Evolutionary conservation across 1,140 invertebrate genomes (phyloP).

Genomic region (Rhyzopertha dominica): DNA sequence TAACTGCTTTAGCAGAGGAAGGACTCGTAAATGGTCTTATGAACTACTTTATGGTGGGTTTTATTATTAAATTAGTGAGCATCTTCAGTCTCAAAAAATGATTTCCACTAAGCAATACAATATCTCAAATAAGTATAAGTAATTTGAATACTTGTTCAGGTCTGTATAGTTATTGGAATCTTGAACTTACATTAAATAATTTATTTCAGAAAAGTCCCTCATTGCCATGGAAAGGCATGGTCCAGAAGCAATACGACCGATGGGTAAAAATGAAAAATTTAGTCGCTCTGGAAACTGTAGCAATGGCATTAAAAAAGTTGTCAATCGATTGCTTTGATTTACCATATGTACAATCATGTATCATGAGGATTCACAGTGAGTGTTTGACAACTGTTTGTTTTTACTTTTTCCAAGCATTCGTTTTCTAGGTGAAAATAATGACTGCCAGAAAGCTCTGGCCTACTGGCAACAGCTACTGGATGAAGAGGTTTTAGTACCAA

Average conservation of each 20-base stretch:
- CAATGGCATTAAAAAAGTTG: constrained; percentile 41
- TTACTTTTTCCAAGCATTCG: constrained; percentile 7
- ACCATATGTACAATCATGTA: constrained; percentile 45
- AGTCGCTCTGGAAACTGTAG: constrained; percentile 44
- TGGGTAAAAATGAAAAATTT: constrained; percentile 50
- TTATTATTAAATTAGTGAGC: not conserved
- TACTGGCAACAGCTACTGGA: constrained; percentile 48
- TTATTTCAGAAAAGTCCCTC: constrained; percentile 45
- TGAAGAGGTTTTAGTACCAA: constrained; percentile 23
- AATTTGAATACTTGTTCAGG: constrained; percentile 13
- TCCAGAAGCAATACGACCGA: constrained; percentile 48
- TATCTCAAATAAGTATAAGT: constrained; percentile 4
- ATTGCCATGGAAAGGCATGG: too few species aligned
- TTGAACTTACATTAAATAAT: constrained; percentile 4
- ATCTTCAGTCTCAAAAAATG: constrained; percentile 2
- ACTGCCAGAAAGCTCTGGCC: constrained; percentile 43
- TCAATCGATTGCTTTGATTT: constrained; percentile 36
- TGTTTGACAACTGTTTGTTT: constrained; percentile 20
- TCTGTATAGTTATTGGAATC: constrained; percentile 22
- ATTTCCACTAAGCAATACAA: not conserved
- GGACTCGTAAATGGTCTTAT: constrained; percentile 48
- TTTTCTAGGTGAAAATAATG: constrained; percentile 47
- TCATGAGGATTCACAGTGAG: constrained; percentile 52
- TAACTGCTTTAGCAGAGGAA: constrained; percentile 50
- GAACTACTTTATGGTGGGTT: constrained; percentile 43